These are phyloP conservation scores for Dipodomys ordii DNA, from an alignment of 2,113 vertebrate genomes.

Conservation along the genomic window DNA sequence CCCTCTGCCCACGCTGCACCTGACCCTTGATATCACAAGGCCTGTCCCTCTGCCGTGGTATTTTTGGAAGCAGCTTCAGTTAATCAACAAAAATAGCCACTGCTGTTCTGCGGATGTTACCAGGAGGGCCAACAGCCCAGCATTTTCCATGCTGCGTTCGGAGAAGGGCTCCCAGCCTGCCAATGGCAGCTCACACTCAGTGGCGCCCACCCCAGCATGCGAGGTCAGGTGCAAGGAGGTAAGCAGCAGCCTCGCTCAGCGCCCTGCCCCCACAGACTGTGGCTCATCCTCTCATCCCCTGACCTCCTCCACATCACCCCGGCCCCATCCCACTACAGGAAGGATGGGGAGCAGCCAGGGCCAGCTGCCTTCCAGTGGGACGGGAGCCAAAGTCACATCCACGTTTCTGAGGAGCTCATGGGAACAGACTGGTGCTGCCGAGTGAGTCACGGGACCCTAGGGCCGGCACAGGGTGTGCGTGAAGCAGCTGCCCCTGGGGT, in stretches of 20 bases:
- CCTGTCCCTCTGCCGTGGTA: neutral
- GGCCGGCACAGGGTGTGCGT: neutral
- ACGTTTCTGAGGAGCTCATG: neutral
- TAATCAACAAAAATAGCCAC: neutral
- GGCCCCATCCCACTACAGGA: neutral
- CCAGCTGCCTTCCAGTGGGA: neutral
- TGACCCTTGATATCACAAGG: neutral
- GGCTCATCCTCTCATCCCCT: neutral
- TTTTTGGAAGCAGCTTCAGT: conserved; percentile 7
- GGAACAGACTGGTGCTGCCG: neutral
- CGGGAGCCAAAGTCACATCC: neutral
- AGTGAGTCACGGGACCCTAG: too few relatives aligned
- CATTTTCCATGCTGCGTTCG: neutral
- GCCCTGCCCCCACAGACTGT: rapidly evolving
- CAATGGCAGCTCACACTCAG: neutral
- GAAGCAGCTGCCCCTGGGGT: neutral
- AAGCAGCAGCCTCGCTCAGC: neutral
- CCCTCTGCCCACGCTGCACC: neutral
- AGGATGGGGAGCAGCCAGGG: neutral
- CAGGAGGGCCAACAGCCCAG: neutral
- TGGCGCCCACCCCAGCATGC: neutral
- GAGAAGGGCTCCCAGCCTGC: neutral
- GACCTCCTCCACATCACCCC: too few relatives aligned
- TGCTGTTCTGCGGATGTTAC: neutral
- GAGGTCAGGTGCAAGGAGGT: too few relatives aligned